Evolutionary conservation across 2,113 vertebrate genomes (phyloP).

Genomic region (Verasper variegatus): DNA sequence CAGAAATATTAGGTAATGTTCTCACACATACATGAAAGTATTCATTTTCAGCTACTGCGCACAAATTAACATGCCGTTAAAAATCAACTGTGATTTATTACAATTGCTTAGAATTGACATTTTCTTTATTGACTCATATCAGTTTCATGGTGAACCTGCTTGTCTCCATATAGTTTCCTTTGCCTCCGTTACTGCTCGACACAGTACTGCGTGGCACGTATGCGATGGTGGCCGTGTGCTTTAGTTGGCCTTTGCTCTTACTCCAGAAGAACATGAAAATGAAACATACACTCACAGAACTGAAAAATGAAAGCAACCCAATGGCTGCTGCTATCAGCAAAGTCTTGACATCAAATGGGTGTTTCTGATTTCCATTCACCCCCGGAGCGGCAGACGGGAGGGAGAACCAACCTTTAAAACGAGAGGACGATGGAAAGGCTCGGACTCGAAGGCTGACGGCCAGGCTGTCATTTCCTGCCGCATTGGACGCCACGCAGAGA

Average conservation of each 20-base stretch:
- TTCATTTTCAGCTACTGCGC: too few relatives aligned
- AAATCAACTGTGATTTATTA: background rate
- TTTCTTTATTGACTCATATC: conserved; percentile 69
- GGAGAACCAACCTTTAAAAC: conserved; percentile 66
- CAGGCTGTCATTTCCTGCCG: conserved; percentile 85
- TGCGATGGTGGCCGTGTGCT: conserved; percentile 86
- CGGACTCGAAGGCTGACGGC: conserved; percentile 81
- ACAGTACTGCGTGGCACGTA: conserved; percentile 80
- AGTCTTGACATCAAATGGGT: conserved; percentile 81
- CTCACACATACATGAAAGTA: conserved; percentile 1
- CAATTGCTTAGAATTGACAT: background rate
- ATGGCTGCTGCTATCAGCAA: conserved; percentile 86
- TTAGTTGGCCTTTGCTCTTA: conserved; percentile 86
- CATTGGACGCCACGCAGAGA: conserved; percentile 86
- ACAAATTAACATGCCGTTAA: background rate
- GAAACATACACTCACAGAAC: conserved; percentile 88
- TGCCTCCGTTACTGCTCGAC: conserved; percentile 25
- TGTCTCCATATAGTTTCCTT: conserved; percentile 68
- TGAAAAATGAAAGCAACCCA: conserved; percentile 88
- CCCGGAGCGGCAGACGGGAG: conserved; percentile 62
- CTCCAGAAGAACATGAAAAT: conserved; percentile 90
- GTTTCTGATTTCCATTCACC: conserved; percentile 45
- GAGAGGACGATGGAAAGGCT: conserved; percentile 67
- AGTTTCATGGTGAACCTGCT: conserved; percentile 83
- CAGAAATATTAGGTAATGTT: background rate